Percentiles rank a stretch among this genome's conserved stretches.
Conservation (phyloP, 2,888 invertebrate genomes). For the Meliscaeva auricollis region DNA sequence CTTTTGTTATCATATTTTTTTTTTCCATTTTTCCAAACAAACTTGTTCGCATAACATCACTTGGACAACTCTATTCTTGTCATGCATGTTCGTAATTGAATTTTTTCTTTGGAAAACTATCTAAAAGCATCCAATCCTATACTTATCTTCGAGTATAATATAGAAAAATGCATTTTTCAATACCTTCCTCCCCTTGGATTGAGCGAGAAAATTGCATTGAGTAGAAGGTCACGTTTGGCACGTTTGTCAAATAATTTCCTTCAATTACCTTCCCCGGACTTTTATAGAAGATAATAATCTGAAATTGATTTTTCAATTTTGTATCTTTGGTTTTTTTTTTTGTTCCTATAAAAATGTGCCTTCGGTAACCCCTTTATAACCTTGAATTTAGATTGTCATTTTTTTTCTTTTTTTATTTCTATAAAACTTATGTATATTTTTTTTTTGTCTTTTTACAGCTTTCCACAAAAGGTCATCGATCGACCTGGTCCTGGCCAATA, state of each 20-base stretch:
- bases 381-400: constrained; percentile 45
- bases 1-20: neutral
- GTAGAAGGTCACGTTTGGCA: constrained; percentile 54
- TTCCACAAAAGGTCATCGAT: constrained; percentile 84
- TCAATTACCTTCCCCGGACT: constrained; percentile 25
- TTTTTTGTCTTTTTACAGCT: constrained; percentile 79
- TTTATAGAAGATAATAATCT: neutral
- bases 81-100: constrained; percentile 13
- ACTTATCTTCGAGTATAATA: neutral
- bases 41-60: neutral
- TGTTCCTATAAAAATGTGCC: neutral
- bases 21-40: too few relatives aligned
- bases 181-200: constrained; percentile 16
- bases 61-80: neutral
- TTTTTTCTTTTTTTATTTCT: neutral
- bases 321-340: neutral
- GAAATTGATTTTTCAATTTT: constrained; percentile 35
- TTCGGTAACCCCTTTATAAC: constrained; percentile 3
- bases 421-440: constrained; percentile 38
- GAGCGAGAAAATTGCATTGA: constrained; percentile 41
- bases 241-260: constrained; percentile 57
- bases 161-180: constrained; percentile 13
- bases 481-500: constrained; percentile 83
- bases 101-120: neutral
- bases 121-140: neutral